phyloP scores from a whole-genome alignment of 2,888 invertebrate genomes.

The Epinotia nisella region DNA sequence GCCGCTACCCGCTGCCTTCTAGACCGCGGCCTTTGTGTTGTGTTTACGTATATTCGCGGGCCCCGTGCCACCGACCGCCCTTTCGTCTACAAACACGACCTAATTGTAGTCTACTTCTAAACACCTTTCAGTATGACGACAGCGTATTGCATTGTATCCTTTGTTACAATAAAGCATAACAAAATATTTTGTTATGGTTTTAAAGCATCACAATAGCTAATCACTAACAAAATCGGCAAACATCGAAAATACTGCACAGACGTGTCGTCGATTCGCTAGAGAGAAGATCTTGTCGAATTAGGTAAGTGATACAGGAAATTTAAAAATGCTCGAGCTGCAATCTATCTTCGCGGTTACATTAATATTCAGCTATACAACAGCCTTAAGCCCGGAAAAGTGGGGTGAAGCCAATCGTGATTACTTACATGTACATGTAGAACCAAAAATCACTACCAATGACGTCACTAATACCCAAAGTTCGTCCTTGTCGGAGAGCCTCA shows the following conservation, averaged over 20 bases:
- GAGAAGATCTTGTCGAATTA: background rate
- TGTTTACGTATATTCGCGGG: too few relatives aligned
- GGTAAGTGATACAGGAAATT: background rate
- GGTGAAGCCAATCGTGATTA: background rate
- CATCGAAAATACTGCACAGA: background rate
- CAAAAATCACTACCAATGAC: background rate
- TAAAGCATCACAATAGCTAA: slow-evolving; percentile 1
- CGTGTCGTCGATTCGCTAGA: background rate
- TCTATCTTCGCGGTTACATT: background rate
- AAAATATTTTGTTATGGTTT: background rate
- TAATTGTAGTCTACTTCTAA: background rate
- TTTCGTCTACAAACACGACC: too few relatives aligned
- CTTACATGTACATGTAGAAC: background rate
- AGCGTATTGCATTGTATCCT: background rate
- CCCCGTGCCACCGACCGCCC: too few relatives aligned
- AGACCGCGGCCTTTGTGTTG: too few relatives aligned
- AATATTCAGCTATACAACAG: background rate
- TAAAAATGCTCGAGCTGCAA: background rate
- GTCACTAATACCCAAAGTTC: background rate
- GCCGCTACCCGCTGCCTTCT: too few relatives aligned
- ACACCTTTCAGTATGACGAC: background rate
- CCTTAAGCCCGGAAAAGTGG: background rate
- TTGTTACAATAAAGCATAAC: background rate
- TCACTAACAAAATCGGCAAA: background rate
- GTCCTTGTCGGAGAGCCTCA: background rate